These are phyloP conservation scores for Pogonocichla stellata DNA, from an alignment of 2,113 vertebrate species.

Conservation along the genomic window DNA sequence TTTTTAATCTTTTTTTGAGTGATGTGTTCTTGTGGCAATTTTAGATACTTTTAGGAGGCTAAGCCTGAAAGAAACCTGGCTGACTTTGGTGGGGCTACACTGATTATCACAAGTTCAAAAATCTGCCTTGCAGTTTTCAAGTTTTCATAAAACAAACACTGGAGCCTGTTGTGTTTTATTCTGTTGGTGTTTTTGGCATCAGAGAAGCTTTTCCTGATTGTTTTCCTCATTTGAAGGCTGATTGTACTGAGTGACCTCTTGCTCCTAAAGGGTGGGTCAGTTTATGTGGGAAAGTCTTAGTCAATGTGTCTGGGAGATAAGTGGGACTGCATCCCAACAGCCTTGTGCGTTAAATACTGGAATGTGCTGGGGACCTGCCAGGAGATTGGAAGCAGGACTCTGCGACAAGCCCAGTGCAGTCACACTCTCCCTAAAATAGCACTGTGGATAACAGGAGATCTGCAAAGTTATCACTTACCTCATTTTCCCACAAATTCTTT, in stretches of 20 bases:
- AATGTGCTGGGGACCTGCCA: constrained; percentile 72
- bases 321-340: constrained; percentile 47
- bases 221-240: constrained; percentile 49
- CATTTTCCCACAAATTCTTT: constrained; percentile 46
- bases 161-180: constrained; percentile 6
- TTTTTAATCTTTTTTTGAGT: neutral
- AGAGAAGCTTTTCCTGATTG: constrained; percentile 6
- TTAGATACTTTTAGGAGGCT: neutral
- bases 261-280: constrained; percentile 44
- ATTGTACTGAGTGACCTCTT: constrained; percentile 44
- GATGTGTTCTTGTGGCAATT: neutral
- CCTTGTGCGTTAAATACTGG: constrained; percentile 34
- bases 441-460: constrained; percentile 42
- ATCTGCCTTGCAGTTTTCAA: neutral
- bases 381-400: constrained; percentile 65
- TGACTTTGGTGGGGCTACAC: neutral
- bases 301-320: constrained; percentile 56
- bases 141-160: neutral
- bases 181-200: neutral
- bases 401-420: constrained; percentile 60
- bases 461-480: constrained; percentile 67
- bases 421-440: constrained; percentile 69
- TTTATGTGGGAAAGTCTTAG: constrained; percentile 56
- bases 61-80: neutral
- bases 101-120: neutral